Percentiles rank a stretch among this genome's conserved stretches.
phyloP scores from a whole-genome alignment of 2,113 vertebrate species.

The Cygnus atratus region DNA sequence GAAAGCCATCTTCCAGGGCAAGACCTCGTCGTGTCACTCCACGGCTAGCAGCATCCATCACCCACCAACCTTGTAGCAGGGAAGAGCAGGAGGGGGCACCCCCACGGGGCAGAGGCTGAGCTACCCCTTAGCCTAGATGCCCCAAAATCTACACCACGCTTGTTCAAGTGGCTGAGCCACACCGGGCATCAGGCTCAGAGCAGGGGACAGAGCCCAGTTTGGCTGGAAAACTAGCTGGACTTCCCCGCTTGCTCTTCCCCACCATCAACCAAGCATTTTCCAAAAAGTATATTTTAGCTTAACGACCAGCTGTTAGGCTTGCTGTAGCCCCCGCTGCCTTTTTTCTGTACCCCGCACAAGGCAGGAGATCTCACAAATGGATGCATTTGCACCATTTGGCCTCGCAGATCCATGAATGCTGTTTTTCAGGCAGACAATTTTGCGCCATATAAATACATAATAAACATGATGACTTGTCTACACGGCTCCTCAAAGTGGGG shows the following conservation, averaged over 20 bases:
- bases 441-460: neutral
- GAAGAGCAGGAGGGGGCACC: neutral
- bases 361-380: neutral
- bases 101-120: neutral
- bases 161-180: neutral
- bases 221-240: neutral
- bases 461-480: neutral
- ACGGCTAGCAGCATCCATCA: neutral
- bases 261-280: neutral
- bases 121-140: neutral
- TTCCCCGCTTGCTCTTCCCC: neutral
- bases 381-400: neutral
- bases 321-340: neutral
- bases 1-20: neutral
- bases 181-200: neutral
- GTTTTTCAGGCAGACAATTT: neutral
- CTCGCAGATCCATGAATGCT: neutral
- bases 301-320: neutral
- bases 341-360: neutral
- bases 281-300: neutral
- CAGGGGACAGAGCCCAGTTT: neutral
- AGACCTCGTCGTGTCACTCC: constrained; percentile 23
- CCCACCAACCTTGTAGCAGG: neutral
- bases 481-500: neutral
- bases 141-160: fast-evolving